Percentiles rank a stretch among this genome's conserved stretches.
Conservation (phyloP, 2,888 invertebrate species). For the Pseudococcus jackbeardsleyi region DNA sequence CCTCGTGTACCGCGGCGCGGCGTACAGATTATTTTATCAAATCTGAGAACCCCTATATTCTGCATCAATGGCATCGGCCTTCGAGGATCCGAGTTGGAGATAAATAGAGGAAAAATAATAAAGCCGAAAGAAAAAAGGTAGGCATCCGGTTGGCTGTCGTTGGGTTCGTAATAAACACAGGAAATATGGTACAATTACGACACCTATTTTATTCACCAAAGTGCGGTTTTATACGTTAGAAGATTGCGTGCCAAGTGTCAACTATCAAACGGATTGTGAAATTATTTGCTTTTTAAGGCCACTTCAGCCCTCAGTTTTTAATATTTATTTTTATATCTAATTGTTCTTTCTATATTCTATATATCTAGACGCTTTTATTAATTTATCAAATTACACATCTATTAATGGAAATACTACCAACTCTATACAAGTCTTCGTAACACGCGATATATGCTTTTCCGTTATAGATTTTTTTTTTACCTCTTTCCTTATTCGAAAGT, state of each 20-base stretch:
- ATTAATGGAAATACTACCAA: not conserved
- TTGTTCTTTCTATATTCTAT: not conserved
- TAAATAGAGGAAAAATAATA: constrained; percentile 59
- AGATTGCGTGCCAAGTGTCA: constrained; percentile 59
- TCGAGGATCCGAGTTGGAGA: constrained; percentile 39
- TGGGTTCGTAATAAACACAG: constrained; percentile 61
- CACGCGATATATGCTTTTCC: constrained; percentile 36
- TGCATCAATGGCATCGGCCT: constrained; percentile 49
- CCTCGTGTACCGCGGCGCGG: too few species aligned
- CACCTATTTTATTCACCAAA: constrained; percentile 60
- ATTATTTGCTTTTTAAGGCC: constrained; percentile 54
- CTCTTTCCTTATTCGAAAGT: not conserved
- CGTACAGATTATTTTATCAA: too few species aligned
- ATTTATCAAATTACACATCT: constrained; percentile 26
- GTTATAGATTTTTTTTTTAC: constrained; percentile 32
- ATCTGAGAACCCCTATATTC: constrained; percentile 59
- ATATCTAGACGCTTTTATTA: constrained; percentile 31
- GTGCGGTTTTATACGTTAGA: constrained; percentile 54
- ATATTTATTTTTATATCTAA: constrained; percentile 29
- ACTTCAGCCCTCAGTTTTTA: not conserved
- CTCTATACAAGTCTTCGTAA: not conserved
- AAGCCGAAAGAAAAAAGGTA: constrained; percentile 52
- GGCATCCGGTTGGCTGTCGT: constrained; percentile 60
- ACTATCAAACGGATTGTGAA: constrained; percentile 59
- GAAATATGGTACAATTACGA: constrained; percentile 65